Conservation (phyloP, 2,888 invertebrate genomes). For the Deroplatys truncata region DNA sequence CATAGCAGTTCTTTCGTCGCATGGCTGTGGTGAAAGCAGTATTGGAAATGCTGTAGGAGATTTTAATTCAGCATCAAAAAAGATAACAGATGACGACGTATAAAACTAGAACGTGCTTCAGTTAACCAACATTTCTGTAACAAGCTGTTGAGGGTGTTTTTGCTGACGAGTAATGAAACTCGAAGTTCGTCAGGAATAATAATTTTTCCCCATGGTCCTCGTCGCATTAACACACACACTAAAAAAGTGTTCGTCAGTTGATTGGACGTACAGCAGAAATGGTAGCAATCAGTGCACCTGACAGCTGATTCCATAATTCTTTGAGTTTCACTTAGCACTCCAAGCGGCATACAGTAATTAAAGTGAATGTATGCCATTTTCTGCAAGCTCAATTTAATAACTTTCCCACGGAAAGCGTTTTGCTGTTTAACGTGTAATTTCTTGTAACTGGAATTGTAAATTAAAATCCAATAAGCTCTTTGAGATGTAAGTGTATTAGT, state of each 20-base stretch:
- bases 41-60: too few relatives aligned
- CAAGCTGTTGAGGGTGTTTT: not conserved
- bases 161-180: not conserved
- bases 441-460: too few relatives aligned
- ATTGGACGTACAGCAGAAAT: not conserved
- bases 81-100: too few relatives aligned
- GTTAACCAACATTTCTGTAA: not conserved
- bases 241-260: not conserved
- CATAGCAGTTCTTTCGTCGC: too few relatives aligned
- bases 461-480: too few relatives aligned
- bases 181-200: not conserved
- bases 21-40: too few relatives aligned
- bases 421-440: too few relatives aligned
- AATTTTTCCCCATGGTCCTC: not conserved
- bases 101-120: not conserved
- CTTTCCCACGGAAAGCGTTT: too few relatives aligned
- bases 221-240: not conserved
- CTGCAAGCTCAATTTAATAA: not conserved
- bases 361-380: not conserved
- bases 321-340: not conserved
- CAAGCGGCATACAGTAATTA: not conserved
- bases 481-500: too few relatives aligned
- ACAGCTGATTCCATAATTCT: not conserved
- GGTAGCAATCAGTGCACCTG: not conserved
- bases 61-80: too few relatives aligned